Conservation (phyloP, 2,113 vertebrate genomes). For the Okapia johnstoni region DNA sequence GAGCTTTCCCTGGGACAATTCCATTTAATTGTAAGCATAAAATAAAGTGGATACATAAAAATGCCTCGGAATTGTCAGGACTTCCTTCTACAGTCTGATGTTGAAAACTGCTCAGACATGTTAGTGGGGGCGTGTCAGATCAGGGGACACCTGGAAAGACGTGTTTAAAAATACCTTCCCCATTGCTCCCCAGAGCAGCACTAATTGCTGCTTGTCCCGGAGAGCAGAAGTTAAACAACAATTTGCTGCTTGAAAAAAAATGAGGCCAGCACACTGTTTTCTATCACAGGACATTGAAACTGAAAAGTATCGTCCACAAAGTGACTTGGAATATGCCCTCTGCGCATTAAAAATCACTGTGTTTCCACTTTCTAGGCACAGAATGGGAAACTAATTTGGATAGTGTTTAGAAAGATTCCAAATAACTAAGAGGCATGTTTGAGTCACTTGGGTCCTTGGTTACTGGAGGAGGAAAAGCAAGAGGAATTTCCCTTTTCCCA, state of each 20-base stretch:
- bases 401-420: slow-evolving; percentile 40
- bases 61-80: neutral
- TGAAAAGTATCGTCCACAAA: neutral
- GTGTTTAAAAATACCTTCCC: slow-evolving; percentile 49
- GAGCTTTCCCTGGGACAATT: neutral
- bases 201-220: slow-evolving; percentile 6
- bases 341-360: neutral
- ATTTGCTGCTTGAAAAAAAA: neutral
- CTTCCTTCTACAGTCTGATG: neutral
- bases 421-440: slow-evolving; percentile 25
- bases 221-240: neutral
- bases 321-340: neutral
- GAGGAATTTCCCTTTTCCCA: neutral
- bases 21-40: neutral
- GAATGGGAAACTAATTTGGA: slow-evolving; percentile 55
- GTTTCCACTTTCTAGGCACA: slow-evolving; percentile 48
- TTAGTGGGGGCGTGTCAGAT: slow-evolving; percentile 19
- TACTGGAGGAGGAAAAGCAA: neutral
- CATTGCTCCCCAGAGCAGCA: slow-evolving; percentile 28
- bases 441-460: slow-evolving; percentile 50
- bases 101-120: slow-evolving; percentile 58
- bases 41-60: neutral
- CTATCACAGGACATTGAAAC: slow-evolving; percentile 4
- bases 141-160: slow-evolving; percentile 58
- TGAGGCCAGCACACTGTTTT: neutral